These are phyloP conservation scores for Hirtodrosophila duncani DNA, from an alignment of 2,888 invertebrate genomes.

Conservation along the genomic window DNA sequence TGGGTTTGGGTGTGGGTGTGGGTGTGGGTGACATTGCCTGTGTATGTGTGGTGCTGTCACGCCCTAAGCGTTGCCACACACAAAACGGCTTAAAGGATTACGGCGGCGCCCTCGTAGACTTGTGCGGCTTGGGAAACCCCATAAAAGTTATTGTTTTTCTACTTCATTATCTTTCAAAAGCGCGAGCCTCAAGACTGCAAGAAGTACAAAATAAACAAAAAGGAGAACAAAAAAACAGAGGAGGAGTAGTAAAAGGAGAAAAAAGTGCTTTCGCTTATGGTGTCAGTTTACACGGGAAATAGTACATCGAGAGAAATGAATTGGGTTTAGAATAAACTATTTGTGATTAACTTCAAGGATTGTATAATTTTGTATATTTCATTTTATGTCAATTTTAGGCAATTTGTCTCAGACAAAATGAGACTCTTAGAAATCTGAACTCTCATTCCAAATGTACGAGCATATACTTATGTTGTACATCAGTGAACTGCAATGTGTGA, in stretches of 20 bases:
- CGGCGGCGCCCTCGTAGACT: conserved; percentile 8
- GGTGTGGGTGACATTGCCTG: not conserved
- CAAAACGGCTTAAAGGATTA: conserved; percentile 63
- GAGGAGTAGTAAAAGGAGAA: too few species aligned
- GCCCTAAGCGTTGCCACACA: conserved; percentile 44
- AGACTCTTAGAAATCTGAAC: too few species aligned
- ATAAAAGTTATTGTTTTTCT: conserved; percentile 75
- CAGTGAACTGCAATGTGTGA: too few species aligned
- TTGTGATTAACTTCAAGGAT: too few species aligned
- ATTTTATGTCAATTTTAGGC: too few species aligned
- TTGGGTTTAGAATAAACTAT: too few species aligned
- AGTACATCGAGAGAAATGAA: not conserved
- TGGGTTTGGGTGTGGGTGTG: too few species aligned
- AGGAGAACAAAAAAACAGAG: not conserved
- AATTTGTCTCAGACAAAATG: too few species aligned
- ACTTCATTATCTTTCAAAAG: conserved; percentile 71
- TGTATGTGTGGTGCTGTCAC: conserved; percentile 14
- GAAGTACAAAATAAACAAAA: conserved; percentile 9
- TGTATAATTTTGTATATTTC: too few species aligned
- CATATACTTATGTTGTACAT: too few species aligned
- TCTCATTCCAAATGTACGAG: too few species aligned
- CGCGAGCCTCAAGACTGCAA: conserved; percentile 19
- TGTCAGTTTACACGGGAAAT: conserved; percentile 60
- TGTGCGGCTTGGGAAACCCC: conserved; percentile 67
- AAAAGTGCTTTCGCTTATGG: conserved; percentile 61